These are phyloP conservation scores for Maccullochella peelii DNA, from an alignment of 2,113 vertebrate species.

Conservation along the genomic window DNA sequence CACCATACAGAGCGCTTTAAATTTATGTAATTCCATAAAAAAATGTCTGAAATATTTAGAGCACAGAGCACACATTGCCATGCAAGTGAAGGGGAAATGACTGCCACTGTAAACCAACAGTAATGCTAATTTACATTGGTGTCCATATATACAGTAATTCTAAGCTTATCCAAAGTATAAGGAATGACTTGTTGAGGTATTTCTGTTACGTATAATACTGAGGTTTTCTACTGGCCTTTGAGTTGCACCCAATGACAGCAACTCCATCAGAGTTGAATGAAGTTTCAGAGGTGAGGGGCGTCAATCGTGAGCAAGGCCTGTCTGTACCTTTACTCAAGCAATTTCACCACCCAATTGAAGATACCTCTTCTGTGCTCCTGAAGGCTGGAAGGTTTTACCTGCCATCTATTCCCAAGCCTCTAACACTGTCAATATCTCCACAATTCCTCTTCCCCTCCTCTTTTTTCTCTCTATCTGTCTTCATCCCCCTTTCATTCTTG, in stretches of 20 bases:
- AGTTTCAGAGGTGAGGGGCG: constrained; percentile 47
- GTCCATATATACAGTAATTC: not conserved
- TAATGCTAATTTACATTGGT: constrained; percentile 10
- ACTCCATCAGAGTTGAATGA: constrained; percentile 58
- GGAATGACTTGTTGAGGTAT: constrained; percentile 1
- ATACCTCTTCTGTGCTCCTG: constrained; percentile 58
- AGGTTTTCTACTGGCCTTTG: constrained; percentile 37
- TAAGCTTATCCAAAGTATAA: not conserved
- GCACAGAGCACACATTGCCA: not conserved
- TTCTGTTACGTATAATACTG: constrained; percentile 1
- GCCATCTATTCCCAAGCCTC: constrained; percentile 43
- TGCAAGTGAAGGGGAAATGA: constrained; percentile 9
- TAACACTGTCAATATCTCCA: constrained; percentile 50
- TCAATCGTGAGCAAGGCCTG: constrained; percentile 49
- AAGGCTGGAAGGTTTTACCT: constrained; percentile 51
- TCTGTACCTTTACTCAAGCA: constrained; percentile 61
- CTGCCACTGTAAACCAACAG: constrained; percentile 6
- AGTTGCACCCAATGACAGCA: constrained; percentile 53
- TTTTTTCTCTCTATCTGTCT: constrained; percentile 11
- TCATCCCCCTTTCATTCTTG: constrained; percentile 4
- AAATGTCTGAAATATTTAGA: constrained; percentile 11
- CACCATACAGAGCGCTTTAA: constrained; percentile 5
- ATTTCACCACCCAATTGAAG: constrained; percentile 67
- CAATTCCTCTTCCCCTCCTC: constrained; percentile 6
- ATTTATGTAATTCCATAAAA: not conserved